Evolutionary conservation across 2,113 vertebrate genomes (phyloP).

Genomic region (Himantopus leucocephalus): DNA sequence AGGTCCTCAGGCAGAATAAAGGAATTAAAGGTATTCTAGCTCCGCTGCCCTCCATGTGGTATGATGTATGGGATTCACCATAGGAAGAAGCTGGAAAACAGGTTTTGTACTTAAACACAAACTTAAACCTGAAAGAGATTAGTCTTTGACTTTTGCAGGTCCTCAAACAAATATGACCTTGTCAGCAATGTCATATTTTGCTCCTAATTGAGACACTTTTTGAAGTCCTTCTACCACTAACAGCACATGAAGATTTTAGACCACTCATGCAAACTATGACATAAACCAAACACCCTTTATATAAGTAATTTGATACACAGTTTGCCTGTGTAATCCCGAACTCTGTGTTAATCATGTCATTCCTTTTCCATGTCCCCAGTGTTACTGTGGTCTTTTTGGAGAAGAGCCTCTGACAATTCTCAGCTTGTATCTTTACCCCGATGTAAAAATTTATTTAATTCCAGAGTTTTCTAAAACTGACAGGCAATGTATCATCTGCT

Average conservation of each 20-base stretch:
- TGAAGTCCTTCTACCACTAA: neutral
- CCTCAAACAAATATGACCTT: neutral
- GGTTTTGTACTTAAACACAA: neutral
- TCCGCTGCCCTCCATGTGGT: neutral
- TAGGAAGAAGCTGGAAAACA: neutral
- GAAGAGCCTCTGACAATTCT: neutral
- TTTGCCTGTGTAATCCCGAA: neutral
- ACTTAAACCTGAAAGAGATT: neutral
- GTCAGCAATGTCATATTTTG: neutral
- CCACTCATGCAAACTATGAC: neutral
- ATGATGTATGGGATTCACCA: neutral
- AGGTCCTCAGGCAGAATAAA: neutral
- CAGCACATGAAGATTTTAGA: neutral
- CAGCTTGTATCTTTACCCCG: neutral
- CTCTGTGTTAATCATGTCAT: neutral
- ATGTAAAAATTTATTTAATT: neutral
- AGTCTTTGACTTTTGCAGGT: neutral
- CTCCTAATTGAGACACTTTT: neutral
- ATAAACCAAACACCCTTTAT: neutral
- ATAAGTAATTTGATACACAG: neutral
- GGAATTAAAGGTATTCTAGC: neutral
- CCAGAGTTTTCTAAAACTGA: neutral
- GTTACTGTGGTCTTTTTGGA: neutral
- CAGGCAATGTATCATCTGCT: neutral
- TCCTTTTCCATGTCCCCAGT: neutral